Percentiles rank a stretch among this genome's conserved stretches.
Conservation (phyloP, 1,140 invertebrate species). For the Drosophila suzukii region DNA sequence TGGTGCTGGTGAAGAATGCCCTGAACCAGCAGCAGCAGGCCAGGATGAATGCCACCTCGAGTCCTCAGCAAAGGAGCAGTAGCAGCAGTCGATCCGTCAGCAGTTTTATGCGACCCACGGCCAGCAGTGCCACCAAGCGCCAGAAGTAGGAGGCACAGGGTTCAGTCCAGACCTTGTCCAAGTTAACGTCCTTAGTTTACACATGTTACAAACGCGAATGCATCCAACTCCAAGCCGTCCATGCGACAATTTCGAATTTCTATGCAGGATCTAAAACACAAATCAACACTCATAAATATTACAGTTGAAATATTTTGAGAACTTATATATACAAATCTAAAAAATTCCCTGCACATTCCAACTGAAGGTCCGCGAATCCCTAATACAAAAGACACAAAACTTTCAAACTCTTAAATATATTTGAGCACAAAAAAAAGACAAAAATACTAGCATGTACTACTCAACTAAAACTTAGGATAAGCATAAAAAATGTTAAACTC, state of each 20-base stretch:
- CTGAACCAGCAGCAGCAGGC: slow-evolving; percentile 61
- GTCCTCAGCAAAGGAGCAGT: slow-evolving; percentile 46
- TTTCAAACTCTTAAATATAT: slow-evolving; percentile 66
- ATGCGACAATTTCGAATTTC: slow-evolving; percentile 75
- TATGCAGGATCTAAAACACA: slow-evolving; percentile 63
- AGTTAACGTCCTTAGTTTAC: slow-evolving; percentile 71
- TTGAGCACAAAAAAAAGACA: slow-evolving; percentile 65
- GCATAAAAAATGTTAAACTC: slow-evolving; percentile 57
- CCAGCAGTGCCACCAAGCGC: slow-evolving; percentile 85
- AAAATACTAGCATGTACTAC: slow-evolving; percentile 67
- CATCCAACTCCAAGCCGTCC: slow-evolving; percentile 76
- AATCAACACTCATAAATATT: slow-evolving; percentile 50
- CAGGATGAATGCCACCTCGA: slow-evolving; percentile 40
- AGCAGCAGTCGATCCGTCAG: slow-evolving; percentile 80
- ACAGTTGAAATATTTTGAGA: slow-evolving; percentile 61
- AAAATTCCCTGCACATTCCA: slow-evolving; percentile 66
- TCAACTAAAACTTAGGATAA: slow-evolving; percentile 66
- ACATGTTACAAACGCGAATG: slow-evolving; percentile 65
- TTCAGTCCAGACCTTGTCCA: slow-evolving; percentile 34
- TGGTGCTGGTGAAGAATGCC: slow-evolving; percentile 75
- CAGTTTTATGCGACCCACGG: slow-evolving; percentile 87
- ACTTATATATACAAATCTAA: slow-evolving; percentile 45
- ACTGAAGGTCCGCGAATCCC: slow-evolving; percentile 23
- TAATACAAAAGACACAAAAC: slow-evolving; percentile 48
- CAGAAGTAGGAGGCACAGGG: slow-evolving; percentile 50